phyloP scores from a whole-genome alignment of 2,113 vertebrate species.

The Camelus dromedarius region DNA sequence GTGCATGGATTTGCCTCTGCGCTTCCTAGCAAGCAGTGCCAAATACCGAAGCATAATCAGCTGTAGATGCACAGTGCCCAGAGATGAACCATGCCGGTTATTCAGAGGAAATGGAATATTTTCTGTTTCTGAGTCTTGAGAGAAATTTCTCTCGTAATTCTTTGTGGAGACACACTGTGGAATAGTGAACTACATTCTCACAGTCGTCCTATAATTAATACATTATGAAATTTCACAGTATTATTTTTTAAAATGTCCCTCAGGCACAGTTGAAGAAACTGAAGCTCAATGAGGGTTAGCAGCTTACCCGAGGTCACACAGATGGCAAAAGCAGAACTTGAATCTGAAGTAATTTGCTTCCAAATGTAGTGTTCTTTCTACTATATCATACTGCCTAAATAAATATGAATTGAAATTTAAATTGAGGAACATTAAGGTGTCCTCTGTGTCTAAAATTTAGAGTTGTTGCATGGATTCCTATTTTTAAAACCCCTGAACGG shows the following conservation, averaged over 20 bases:
- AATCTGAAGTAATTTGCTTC: background rate
- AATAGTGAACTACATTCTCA: background rate
- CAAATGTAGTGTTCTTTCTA: background rate
- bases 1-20: background rate
- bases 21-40: background rate
- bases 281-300: background rate
- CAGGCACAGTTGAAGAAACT: background rate
- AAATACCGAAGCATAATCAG: background rate
- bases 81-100: background rate
- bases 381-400: background rate
- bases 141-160: background rate
- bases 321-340: background rate
- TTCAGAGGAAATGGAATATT: background rate
- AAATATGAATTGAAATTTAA: conserved; percentile 14
- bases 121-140: background rate
- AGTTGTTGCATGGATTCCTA: background rate
- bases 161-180: background rate
- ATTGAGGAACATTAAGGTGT: background rate
- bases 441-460: conserved; percentile 13
- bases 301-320: background rate
- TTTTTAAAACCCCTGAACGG: background rate
- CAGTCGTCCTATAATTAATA: background rate
- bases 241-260: background rate
- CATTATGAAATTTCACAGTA: background rate
- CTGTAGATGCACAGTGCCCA: background rate